Conservation (phyloP, 2,888 invertebrate species). For the Tuta absoluta region DNA sequence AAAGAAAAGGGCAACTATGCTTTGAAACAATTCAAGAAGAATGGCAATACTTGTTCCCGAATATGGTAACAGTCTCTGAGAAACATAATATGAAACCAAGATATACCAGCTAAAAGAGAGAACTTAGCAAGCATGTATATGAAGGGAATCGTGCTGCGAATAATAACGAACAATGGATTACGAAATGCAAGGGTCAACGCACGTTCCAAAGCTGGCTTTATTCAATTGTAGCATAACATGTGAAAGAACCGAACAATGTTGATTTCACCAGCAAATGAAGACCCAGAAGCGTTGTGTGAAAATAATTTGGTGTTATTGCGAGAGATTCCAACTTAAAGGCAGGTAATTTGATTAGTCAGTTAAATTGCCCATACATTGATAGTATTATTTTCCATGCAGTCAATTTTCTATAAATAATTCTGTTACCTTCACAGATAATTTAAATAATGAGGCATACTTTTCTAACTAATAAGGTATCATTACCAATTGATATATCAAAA, state of each 20-base stretch:
- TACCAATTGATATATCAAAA: too few species aligned
- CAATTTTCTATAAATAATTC: background rate
- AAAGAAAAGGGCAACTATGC: background rate
- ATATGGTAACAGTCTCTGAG: background rate
- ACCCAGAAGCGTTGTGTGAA: conserved; percentile 10
- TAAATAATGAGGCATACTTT: background rate
- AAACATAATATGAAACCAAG: conserved; percentile 12
- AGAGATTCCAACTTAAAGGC: conserved; percentile 1
- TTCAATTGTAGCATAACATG: conserved; percentile 27
- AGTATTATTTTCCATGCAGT: background rate
- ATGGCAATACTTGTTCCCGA: background rate
- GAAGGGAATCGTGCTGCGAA: conserved; percentile 43
- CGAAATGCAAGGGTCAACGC: conserved; percentile 61
- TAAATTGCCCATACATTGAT: background rate
- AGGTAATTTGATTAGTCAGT: background rate
- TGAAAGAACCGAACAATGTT: conserved; percentile 24
- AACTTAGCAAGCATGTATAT: conserved; percentile 30
- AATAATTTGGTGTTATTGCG: conserved; percentile 14
- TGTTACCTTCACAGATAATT: too few species aligned
- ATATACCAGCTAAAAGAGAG: conserved; percentile 27
- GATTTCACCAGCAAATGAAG: conserved; percentile 23
- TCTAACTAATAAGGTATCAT: too few species aligned
- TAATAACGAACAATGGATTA: conserved; percentile 59
- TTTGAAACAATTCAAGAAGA: background rate
- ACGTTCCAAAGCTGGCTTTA: conserved; percentile 42